These are phyloP conservation scores for Desmodus rotundus DNA, from an alignment of 2,113 vertebrate species.

Conservation along the genomic window DNA sequence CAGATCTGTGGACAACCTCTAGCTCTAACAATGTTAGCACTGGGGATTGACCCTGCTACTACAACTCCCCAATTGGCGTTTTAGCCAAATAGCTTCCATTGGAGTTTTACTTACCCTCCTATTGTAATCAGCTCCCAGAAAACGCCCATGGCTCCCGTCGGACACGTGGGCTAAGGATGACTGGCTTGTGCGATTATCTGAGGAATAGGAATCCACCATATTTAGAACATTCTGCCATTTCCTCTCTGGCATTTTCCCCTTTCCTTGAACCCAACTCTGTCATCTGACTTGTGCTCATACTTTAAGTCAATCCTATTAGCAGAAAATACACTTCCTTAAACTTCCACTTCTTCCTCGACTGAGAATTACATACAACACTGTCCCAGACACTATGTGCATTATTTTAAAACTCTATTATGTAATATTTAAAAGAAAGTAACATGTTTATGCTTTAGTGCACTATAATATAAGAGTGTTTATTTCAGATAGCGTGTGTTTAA, in stretches of 20 bases:
- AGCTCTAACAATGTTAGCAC: neutral
- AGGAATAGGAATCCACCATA: neutral
- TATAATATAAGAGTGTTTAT: constrained; percentile 2
- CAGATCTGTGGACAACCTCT: neutral
- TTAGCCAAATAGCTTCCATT: neutral
- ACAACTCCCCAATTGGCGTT: neutral
- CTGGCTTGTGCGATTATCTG: neutral
- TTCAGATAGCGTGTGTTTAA: neutral
- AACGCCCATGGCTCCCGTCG: neutral
- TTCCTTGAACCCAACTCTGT: neutral
- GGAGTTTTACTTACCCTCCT: neutral
- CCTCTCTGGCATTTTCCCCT: neutral
- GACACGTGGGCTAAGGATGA: neutral
- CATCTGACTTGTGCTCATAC: neutral
- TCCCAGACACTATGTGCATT: neutral
- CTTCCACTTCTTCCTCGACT: neutral
- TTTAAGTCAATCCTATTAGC: neutral
- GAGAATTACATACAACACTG: neutral
- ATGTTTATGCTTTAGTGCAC: neutral
- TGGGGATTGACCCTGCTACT: too few relatives aligned
- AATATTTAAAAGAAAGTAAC: neutral
- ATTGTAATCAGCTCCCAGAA: neutral
- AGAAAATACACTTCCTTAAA: neutral
- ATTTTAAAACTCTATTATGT: neutral
- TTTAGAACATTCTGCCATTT: neutral